Evolutionary conservation across 2,888 invertebrate species (phyloP).

Genomic region (Thecophora atra): DNA sequence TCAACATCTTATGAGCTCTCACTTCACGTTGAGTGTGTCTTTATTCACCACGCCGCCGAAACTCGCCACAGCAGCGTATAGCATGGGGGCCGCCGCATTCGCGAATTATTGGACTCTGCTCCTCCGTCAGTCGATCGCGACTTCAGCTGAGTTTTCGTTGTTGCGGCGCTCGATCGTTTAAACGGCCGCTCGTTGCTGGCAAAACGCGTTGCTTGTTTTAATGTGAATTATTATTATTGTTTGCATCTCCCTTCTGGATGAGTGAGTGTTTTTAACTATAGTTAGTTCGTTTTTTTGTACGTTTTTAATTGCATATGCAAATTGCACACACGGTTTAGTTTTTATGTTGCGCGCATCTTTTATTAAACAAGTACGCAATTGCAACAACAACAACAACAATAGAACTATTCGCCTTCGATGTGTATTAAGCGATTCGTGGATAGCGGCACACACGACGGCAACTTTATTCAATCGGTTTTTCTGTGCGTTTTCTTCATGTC

Average conservation of each 20-base stretch:
- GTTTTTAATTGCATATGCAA: constrained; percentile 28
- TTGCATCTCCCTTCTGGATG: not conserved
- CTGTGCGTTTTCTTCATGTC: not conserved
- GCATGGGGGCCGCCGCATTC: constrained; percentile 34
- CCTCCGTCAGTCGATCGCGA: constrained; percentile 49
- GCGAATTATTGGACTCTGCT: constrained; percentile 42
- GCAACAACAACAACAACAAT: constrained; percentile 6
- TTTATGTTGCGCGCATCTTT: constrained; percentile 15
- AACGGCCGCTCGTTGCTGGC: not conserved
- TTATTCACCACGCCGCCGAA: constrained; percentile 26
- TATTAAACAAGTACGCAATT: not conserved
- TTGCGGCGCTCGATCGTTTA: not conserved
- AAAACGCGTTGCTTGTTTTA: not conserved
- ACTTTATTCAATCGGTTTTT: constrained; percentile 14
- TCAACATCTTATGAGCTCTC: constrained; percentile 39
- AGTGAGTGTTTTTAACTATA: not conserved
- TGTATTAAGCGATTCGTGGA: constrained; percentile 25
- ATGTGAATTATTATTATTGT: not conserved
- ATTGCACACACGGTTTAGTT: constrained; percentile 22
- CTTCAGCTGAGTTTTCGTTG: constrained; percentile 43
- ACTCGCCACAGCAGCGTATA: not conserved
- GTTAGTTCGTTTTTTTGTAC: constrained; percentile 1
- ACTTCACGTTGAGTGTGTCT: not conserved
- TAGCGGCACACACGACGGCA: not conserved
- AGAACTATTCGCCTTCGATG: constrained; percentile 8